phyloP scores from a whole-genome alignment of 2,797 vertebrate genomes.

The Harpia harpyja region DNA sequence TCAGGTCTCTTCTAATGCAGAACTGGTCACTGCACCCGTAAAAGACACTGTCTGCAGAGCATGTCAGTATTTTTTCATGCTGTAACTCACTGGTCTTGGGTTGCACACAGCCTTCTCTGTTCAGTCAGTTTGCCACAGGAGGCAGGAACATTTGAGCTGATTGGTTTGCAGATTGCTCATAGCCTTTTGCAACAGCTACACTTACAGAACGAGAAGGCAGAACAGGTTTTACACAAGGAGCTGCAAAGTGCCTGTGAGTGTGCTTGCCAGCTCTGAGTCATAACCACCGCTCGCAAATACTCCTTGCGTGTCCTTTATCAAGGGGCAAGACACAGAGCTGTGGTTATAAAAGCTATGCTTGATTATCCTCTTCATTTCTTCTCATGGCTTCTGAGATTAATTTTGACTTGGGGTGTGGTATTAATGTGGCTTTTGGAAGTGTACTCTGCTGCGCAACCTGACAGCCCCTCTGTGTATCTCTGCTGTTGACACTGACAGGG shows the following conservation, averaged over 20 bases:
- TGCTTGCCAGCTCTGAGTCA: neutral
- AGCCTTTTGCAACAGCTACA: neutral
- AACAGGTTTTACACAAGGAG: neutral
- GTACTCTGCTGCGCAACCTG: neutral
- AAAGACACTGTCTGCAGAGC: neutral
- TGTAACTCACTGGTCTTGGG: neutral
- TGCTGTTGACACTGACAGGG: constrained; percentile 73
- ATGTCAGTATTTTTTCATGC: neutral
- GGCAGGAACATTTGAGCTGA: neutral
- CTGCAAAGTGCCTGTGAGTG: accelerated
- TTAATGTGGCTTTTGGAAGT: neutral
- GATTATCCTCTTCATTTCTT: neutral
- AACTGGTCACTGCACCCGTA: neutral
- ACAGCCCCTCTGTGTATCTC: neutral
- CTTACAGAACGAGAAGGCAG: neutral
- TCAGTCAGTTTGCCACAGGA: neutral
- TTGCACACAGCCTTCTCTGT: accelerated
- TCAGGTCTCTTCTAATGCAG: neutral
- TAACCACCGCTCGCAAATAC: accelerated
- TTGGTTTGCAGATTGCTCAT: neutral
- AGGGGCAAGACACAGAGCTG: neutral
- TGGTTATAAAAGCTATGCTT: neutral
- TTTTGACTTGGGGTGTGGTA: neutral
- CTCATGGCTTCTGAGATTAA: neutral
- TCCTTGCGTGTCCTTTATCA: neutral